Percentiles rank a stretch among this genome's conserved stretches.
Conservation (phyloP, 1,140 invertebrate genomes). For the Spodoptera litura region DNA sequence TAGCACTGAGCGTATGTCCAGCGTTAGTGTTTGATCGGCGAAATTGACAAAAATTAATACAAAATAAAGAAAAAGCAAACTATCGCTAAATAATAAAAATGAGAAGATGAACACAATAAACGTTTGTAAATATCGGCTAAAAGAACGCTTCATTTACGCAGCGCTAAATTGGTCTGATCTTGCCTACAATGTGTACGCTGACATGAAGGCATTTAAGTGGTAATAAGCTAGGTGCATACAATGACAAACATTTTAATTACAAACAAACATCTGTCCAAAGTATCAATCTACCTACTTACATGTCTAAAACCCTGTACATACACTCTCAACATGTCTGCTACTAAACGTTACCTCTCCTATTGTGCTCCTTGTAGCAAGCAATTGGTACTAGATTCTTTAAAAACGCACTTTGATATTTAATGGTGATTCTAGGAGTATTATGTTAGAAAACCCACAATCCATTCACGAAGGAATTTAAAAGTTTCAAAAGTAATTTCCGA, state of each 20-base stretch:
- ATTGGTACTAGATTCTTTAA: conserved; percentile 21
- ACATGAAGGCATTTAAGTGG: too few relatives aligned
- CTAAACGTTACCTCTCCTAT: conserved; percentile 34
- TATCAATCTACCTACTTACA: conserved; percentile 35
- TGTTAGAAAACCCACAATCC: conserved; percentile 40
- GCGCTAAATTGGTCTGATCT: too few relatives aligned
- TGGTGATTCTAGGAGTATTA: conserved; percentile 28
- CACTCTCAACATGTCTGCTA: conserved; percentile 36
- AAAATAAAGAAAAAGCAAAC: too few relatives aligned
- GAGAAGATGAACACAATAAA: too few relatives aligned
- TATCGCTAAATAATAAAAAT: too few relatives aligned
- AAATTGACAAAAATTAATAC: too few relatives aligned
- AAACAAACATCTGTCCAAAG: conserved; percentile 10
- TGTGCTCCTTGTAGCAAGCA: conserved; percentile 35
- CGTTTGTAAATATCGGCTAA: too few relatives aligned
- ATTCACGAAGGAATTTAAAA: conserved; percentile 49
- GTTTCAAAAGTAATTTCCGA: background rate
- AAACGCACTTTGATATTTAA: conserved; percentile 46
- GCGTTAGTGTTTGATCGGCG: too few relatives aligned
- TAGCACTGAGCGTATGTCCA: too few relatives aligned
- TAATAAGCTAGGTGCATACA: conserved; percentile 15
- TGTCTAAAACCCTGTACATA: conserved; percentile 41
- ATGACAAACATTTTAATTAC: background rate
- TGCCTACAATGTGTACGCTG: too few relatives aligned
- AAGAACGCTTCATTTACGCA: too few relatives aligned